Conservation (phyloP, 2,113 vertebrate genomes). For the Campylomormyrus numenius region DNA sequence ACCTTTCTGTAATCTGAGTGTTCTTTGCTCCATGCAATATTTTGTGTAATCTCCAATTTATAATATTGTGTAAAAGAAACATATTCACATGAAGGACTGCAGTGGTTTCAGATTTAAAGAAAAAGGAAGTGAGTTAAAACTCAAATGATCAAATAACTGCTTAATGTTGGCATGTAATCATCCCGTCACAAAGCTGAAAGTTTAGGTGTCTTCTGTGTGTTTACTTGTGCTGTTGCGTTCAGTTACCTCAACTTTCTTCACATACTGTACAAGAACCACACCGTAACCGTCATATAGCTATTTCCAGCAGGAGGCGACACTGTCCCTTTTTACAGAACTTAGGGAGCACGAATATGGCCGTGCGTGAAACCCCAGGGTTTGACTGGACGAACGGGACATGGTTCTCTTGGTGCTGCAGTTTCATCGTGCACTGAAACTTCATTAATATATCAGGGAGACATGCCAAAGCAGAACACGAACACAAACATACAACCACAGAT, state of each 20-base stretch:
- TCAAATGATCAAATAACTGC: background rate
- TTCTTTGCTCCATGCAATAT: slow-evolving; percentile 46
- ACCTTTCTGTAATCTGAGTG: slow-evolving; percentile 54
- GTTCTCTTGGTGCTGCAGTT: slow-evolving; percentile 29
- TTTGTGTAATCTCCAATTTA: slow-evolving; percentile 54
- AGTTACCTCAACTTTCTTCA: slow-evolving; percentile 53
- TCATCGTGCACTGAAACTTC: slow-evolving; percentile 27
- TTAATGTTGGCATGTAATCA: slow-evolving; percentile 8
- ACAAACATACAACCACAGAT: slow-evolving; percentile 7
- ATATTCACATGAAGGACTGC: slow-evolving; percentile 63
- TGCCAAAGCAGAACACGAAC: background rate
- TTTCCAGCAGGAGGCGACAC: slow-evolving; percentile 48
- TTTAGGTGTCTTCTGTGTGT: slow-evolving; percentile 33
- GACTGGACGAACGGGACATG: slow-evolving; percentile 14
- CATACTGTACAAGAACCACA: slow-evolving; percentile 20
- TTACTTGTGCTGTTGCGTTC: slow-evolving; percentile 47
- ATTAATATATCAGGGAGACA: slow-evolving; percentile 34
- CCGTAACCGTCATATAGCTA: slow-evolving; percentile 36
- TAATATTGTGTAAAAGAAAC: slow-evolving; percentile 50
- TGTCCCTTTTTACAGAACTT: slow-evolving; percentile 26
- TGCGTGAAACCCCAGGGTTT: background rate
- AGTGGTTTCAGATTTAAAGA: slow-evolving; percentile 53
- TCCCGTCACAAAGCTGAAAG: slow-evolving; percentile 6
- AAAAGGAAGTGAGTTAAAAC: background rate
- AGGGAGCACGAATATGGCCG: background rate